Conservation (phyloP, 2,113 vertebrate species). For the Paralichthys olivaceus region DNA sequence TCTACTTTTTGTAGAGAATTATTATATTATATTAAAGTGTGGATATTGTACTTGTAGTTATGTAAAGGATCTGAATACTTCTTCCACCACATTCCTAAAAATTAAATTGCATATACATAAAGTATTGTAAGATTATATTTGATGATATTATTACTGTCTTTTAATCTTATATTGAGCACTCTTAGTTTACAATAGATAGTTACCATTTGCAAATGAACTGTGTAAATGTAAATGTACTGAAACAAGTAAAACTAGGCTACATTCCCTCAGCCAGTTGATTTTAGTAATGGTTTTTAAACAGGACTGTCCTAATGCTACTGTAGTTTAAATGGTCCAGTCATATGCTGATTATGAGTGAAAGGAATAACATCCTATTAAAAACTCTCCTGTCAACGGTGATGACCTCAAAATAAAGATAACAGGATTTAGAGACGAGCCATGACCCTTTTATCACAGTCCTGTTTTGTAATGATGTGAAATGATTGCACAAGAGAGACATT, state of each 20-base stretch:
- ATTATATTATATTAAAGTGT: background rate
- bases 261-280: background rate
- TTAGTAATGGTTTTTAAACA: background rate
- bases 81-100: too few relatives aligned
- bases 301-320: background rate
- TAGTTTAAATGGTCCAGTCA: constrained; percentile 2
- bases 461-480: constrained; percentile 71
- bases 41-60: background rate
- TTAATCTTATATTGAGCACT: too few relatives aligned
- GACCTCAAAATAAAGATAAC: constrained; percentile 45
- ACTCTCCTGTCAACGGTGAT: constrained; percentile 1
- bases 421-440: constrained; percentile 35
- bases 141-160: too few relatives aligned
- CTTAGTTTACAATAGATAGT: background rate
- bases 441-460: constrained; percentile 49
- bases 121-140: too few relatives aligned
- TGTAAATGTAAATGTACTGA: background rate
- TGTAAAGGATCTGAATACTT: background rate
- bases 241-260: background rate
- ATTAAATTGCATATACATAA: too few relatives aligned
- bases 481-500: constrained; percentile 62
- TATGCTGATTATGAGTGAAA: constrained; percentile 13
- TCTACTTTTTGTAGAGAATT: too few relatives aligned
- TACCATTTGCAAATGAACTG: background rate
- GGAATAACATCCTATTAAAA: constrained; percentile 13